These are phyloP conservation scores for Spodoptera exigua DNA, from an alignment of 2,888 invertebrate species.

Conservation along the genomic window DNA sequence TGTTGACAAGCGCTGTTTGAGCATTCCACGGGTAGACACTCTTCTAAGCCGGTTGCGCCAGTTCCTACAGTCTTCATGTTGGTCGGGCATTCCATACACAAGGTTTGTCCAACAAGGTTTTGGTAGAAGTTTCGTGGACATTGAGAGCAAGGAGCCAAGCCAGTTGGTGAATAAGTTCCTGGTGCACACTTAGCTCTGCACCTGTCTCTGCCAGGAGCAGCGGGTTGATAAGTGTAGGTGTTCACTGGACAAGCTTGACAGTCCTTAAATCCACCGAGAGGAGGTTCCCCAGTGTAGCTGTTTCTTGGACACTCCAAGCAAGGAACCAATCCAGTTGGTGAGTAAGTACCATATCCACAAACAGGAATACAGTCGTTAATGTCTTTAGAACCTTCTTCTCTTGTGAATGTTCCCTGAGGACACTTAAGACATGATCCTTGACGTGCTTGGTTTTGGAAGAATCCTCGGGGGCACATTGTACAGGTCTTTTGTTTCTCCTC, in stretches of 20 bases:
- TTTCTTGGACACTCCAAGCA: slow-evolving; percentile 98
- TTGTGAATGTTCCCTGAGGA: slow-evolving; percentile 97
- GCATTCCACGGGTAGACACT: slow-evolving; percentile 96
- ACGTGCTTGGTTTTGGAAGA: slow-evolving; percentile 97
- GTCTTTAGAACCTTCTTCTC: slow-evolving; percentile 96
- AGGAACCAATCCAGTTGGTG: slow-evolving; percentile 97
- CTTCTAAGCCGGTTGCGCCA: slow-evolving; percentile 94
- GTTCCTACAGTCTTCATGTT: slow-evolving; percentile 95
- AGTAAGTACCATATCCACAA: slow-evolving; percentile 98
- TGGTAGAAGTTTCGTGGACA: slow-evolving; percentile 98
- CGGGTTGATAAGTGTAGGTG: slow-evolving; percentile 96
- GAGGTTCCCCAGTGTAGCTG: slow-evolving; percentile 96
- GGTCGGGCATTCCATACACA: slow-evolving; percentile 96
- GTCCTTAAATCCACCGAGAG: slow-evolving; percentile 96
- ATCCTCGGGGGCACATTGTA: slow-evolving; percentile 96
- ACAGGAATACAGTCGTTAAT: slow-evolving; percentile 96
- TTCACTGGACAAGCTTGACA: slow-evolving; percentile 97
- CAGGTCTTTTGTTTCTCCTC: slow-evolving; percentile 97
- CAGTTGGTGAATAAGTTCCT: slow-evolving; percentile 97
- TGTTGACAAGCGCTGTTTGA: slow-evolving; percentile 96
- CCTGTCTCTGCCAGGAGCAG: slow-evolving; percentile 94
- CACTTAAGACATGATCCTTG: slow-evolving; percentile 97
- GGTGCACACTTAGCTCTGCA: slow-evolving; percentile 96
- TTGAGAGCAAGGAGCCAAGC: slow-evolving; percentile 97
- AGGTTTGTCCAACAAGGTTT: slow-evolving; percentile 94